Conservation (phyloP, 2,888 invertebrate genomes). For the Drosophila ustulata region DNA sequence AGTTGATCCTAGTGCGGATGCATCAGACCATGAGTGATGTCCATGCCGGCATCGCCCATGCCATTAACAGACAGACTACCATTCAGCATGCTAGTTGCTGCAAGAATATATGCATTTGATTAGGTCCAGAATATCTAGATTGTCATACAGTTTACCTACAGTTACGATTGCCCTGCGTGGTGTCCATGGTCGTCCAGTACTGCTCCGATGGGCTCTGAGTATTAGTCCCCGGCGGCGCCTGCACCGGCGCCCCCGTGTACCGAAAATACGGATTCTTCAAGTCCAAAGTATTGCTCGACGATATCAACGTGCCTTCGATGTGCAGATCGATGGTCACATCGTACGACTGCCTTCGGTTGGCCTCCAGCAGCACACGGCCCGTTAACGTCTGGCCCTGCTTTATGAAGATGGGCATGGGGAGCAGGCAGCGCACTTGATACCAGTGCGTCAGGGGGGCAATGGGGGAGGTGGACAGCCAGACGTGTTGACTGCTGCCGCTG, state of each 20-base stretch:
- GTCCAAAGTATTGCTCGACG: constrained; percentile 96
- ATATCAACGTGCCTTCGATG: constrained; percentile 94
- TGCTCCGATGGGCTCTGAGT: constrained; percentile 96
- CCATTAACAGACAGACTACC: constrained; percentile 91
- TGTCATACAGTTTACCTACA: constrained; percentile 63
- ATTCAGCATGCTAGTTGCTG: constrained; percentile 90
- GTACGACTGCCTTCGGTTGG: constrained; percentile 99
- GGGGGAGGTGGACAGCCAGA: constrained; percentile 99
- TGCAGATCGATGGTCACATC: constrained; percentile 98
- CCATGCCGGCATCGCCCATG: constrained; percentile 90
- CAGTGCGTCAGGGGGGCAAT: constrained; percentile 99
- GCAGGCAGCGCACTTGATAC: constrained; percentile 98
- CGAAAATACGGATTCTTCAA: constrained; percentile 99
- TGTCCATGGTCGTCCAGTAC: constrained; percentile 94
- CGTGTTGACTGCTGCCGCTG: constrained; percentile 94
- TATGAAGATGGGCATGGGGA: constrained; percentile 97
- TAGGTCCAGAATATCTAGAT: not conserved
- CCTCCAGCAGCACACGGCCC: constrained; percentile 94
- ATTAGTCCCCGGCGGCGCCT: constrained; percentile 96
- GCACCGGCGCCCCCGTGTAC: constrained; percentile 96
- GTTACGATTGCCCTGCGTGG: constrained; percentile 87
- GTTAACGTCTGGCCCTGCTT: constrained; percentile 96
- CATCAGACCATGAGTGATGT: constrained; percentile 86
- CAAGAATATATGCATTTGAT: constrained; percentile 43
- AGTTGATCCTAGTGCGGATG: constrained; percentile 67